phyloP scores from a whole-genome alignment of 2,113 vertebrate species.

The Nerophis ophidion region DNA sequence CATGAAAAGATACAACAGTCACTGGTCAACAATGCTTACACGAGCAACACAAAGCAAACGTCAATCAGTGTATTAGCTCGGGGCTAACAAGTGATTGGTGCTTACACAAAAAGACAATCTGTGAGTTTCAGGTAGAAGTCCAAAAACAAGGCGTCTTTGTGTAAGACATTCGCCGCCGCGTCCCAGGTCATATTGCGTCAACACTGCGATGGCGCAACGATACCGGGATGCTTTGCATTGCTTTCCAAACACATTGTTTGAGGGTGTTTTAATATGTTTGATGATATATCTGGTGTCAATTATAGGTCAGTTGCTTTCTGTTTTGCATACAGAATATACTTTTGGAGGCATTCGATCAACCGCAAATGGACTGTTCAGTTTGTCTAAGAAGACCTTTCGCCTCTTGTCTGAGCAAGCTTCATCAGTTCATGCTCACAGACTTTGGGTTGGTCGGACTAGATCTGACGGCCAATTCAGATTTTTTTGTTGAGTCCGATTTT shows the following conservation, averaged over 20 bases:
- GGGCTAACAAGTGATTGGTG: slow-evolving; percentile 66
- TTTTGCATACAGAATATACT: slow-evolving; percentile 11
- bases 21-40: slow-evolving; percentile 66
- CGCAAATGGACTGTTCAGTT: no score
- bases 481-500: no score
- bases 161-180: slow-evolving; percentile 39
- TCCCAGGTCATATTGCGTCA: slow-evolving; percentile 40
- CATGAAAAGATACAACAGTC: slow-evolving; percentile 63
- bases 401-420: no score
- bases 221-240: slow-evolving; percentile 64
- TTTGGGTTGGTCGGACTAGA: no score
- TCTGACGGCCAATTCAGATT: no score
- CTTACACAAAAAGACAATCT: slow-evolving; percentile 57
- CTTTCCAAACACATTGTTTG: slow-evolving; percentile 66
- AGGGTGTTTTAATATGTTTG: slow-evolving; percentile 42
- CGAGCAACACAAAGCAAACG: slow-evolving; percentile 62
- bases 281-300: neutral
- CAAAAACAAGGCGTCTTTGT: slow-evolving; percentile 58
- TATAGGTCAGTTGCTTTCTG: neutral
- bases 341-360: no score
- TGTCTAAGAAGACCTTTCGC: no score
- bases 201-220: slow-evolving; percentile 39
- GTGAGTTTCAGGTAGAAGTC: slow-evolving; percentile 32
- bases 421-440: no score
- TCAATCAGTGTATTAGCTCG: slow-evolving; percentile 56